These are phyloP conservation scores for Notarius lentiginosus DNA, from an alignment of 2,113 vertebrate species.

Conservation along the genomic window DNA sequence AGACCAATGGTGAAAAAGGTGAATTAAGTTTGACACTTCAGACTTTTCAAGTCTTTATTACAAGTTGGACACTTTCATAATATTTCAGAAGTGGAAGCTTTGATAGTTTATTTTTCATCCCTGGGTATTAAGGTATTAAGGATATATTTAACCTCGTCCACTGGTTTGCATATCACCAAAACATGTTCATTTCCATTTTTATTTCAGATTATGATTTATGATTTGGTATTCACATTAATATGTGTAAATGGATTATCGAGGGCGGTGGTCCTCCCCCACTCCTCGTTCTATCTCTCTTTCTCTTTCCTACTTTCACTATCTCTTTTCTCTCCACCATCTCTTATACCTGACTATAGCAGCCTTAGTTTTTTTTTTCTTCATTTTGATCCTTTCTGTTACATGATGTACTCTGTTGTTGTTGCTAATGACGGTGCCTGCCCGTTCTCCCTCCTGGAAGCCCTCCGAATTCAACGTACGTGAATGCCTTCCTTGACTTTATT, in stretches of 20 bases:
- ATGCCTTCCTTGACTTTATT: constrained; percentile 67
- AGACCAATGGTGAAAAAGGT: not conserved
- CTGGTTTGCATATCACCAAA: constrained; percentile 66
- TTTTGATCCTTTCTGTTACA: constrained; percentile 73
- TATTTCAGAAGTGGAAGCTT: constrained; percentile 53
- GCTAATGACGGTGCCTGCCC: constrained; percentile 74
- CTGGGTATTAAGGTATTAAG: not conserved
- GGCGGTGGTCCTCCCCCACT: constrained; percentile 32
- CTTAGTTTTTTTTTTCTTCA: constrained; percentile 53
- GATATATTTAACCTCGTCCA: constrained; percentile 31
- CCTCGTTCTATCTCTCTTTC: constrained; percentile 16
- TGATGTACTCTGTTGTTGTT: constrained; percentile 77
- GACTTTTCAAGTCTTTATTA: not conserved
- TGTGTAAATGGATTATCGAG: constrained; percentile 39
- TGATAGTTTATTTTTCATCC: constrained; percentile 55
- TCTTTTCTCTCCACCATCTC: constrained; percentile 43
- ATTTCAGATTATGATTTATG: constrained; percentile 31
- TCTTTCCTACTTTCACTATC: not conserved
- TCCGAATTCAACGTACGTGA: constrained; percentile 80
- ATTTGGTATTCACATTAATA: constrained; percentile 29
- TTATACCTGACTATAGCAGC: constrained; percentile 42
- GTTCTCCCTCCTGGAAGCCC: constrained; percentile 73
- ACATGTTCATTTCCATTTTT: constrained; percentile 32
- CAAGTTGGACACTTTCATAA: not conserved
- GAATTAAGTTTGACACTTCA: not conserved